Percentiles rank a stretch among this genome's conserved stretches.
Conservation (phyloP, 2,113 vertebrate genomes). For the Sinocyclocheilus rhinocerous region DNA sequence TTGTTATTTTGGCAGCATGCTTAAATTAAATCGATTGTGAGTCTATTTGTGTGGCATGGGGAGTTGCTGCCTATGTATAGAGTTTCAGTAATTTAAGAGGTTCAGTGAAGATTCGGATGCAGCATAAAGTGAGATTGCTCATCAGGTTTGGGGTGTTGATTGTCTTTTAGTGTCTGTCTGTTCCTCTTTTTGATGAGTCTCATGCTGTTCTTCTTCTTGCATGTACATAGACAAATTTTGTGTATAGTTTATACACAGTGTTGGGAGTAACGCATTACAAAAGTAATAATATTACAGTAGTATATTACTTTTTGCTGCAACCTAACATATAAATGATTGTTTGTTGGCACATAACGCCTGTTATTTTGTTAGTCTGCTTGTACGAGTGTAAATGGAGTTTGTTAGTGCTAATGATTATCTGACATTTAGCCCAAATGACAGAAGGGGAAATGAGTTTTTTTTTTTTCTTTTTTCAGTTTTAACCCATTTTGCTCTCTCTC, state of each 20-base stretch:
- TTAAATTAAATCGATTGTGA: not conserved
- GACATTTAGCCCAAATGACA: not conserved
- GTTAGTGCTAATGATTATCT: not conserved
- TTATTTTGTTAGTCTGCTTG: not conserved
- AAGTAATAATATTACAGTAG: too few relatives aligned
- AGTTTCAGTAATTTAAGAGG: not conserved
- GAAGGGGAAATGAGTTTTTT: not conserved
- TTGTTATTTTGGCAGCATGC: not conserved
- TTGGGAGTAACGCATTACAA: too few relatives aligned
- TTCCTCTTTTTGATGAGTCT: not conserved
- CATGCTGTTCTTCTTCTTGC: not conserved
- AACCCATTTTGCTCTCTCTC: not conserved
- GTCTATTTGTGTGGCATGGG: not conserved
- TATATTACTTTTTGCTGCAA: too few relatives aligned
- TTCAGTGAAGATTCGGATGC: not conserved
- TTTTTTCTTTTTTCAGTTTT: not conserved
- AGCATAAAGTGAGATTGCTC: not conserved
- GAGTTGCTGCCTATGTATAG: not conserved
- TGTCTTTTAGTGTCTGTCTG: not conserved
- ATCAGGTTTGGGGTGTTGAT: not conserved
- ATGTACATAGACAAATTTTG: not conserved
- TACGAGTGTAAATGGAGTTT: not conserved
- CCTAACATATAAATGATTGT: not conserved
- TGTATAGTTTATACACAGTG: not conserved
- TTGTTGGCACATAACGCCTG: not conserved